These are phyloP conservation scores for Myiotriccus ornatus DNA, from an alignment of 2,797 vertebrate genomes.

Conservation along the genomic window DNA sequence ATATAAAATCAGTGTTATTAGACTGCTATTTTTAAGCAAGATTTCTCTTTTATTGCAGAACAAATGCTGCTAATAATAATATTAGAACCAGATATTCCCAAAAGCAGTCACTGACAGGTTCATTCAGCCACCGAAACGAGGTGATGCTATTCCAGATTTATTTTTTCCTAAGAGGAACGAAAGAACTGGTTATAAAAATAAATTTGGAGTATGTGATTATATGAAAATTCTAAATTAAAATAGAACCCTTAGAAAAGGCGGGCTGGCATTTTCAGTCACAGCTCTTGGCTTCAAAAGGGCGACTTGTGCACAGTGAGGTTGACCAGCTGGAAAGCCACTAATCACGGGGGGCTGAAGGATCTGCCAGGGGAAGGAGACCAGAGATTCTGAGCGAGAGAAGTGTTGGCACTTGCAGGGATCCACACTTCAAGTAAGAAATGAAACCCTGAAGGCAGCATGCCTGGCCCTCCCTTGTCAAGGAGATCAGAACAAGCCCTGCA, in stretches of 20 bases:
- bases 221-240: background rate
- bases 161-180: background rate
- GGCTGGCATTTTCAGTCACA: background rate
- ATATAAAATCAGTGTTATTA: background rate
- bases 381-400: background rate
- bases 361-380: background rate
- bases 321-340: background rate
- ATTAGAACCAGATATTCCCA: background rate
- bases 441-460: accelerated
- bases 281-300: background rate
- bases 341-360: background rate
- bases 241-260: background rate
- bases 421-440: background rate
- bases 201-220: background rate
- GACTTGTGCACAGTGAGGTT: background rate
- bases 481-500: background rate
- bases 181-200: background rate
- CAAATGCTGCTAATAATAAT: conserved; percentile 24
- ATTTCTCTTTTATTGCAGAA: background rate
- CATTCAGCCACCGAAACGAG: background rate
- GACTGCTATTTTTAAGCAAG: background rate
- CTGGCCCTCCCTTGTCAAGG: background rate
- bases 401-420: background rate
- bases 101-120: background rate
- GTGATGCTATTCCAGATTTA: background rate